Percentiles rank a stretch among this genome's conserved stretches.
Evolutionary conservation across 2,113 vertebrate species (phyloP).

Genomic region (Boleophthalmus pectinirostris): DNA sequence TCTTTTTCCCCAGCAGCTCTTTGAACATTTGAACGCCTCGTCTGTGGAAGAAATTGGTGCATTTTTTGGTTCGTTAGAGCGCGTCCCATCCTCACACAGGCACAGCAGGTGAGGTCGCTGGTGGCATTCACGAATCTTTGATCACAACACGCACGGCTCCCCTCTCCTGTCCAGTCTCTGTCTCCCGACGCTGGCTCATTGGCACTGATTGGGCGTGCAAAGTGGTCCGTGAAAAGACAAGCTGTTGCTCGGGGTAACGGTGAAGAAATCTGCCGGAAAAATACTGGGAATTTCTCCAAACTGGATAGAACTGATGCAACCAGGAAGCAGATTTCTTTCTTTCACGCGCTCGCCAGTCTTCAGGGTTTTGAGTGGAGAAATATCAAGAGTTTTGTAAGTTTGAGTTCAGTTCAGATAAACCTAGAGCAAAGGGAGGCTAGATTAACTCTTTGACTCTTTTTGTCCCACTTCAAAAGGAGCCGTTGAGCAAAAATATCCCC

Average conservation of each 20-base stretch:
- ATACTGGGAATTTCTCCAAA: slow-evolving; percentile 13
- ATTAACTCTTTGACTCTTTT: slow-evolving; percentile 1
- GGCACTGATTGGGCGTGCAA: slow-evolving; percentile 27
- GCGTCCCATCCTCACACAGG: slow-evolving; percentile 20
- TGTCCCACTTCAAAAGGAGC: slow-evolving; percentile 5
- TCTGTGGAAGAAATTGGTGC: slow-evolving; percentile 47
- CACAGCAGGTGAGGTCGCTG: slow-evolving; percentile 52
- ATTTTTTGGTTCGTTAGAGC: slow-evolving; percentile 55
- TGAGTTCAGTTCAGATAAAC: not conserved
- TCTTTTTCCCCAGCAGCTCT: slow-evolving; percentile 39
- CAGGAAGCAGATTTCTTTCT: not conserved
- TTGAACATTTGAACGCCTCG: slow-evolving; percentile 43
- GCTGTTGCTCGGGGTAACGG: slow-evolving; percentile 18
- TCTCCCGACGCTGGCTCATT: slow-evolving; percentile 22
- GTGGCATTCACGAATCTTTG: slow-evolving; percentile 27
- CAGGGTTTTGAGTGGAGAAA: not conserved
- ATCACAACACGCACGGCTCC: slow-evolving; percentile 18
- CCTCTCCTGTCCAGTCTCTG: not conserved
- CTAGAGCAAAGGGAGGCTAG: not conserved
- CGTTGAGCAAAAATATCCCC: not conserved
- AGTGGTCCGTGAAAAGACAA: slow-evolving; percentile 15
- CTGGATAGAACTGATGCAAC: slow-evolving; percentile 14
- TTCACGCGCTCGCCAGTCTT: not conserved
- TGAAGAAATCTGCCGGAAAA: slow-evolving; percentile 19
- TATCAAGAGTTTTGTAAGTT: not conserved